Evolutionary conservation across 2,113 vertebrate species (phyloP).

Genomic region (Cyprinodon variegatus): DNA sequence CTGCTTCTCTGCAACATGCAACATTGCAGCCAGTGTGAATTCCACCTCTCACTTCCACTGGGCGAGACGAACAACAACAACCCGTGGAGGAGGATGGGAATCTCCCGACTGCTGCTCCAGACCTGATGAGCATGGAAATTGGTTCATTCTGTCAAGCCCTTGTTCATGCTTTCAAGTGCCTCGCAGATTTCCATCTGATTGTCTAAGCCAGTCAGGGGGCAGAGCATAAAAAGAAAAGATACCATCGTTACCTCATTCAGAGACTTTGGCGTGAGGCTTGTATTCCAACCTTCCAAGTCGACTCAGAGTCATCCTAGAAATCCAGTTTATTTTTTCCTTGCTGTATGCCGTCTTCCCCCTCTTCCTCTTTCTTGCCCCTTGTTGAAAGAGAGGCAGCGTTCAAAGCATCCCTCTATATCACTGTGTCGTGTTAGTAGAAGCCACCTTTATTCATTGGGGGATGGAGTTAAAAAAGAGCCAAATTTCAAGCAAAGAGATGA

Average conservation of each 20-base stretch:
- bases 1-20: conserved; percentile 66
- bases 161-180: conserved; percentile 43
- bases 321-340: conserved; percentile 57
- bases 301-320: conserved; percentile 82
- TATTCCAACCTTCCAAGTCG: conserved; percentile 80
- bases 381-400: conserved; percentile 66
- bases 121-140: conserved; percentile 69
- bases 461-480: conserved; percentile 38
- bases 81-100: conserved; percentile 70
- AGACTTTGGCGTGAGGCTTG: conserved; percentile 73
- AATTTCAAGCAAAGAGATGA: conserved; percentile 43
- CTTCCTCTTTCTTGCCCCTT: conserved; percentile 70
- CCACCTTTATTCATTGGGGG: conserved; percentile 59
- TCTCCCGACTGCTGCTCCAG: conserved; percentile 56
- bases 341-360: conserved; percentile 54
- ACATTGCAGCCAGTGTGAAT: conserved; percentile 64
- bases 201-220: conserved; percentile 26
- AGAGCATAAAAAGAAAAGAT: conserved; percentile 20
- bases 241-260: conserved; percentile 84
- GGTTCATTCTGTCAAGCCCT: conserved; percentile 45
- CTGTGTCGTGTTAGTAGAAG: conserved; percentile 63
- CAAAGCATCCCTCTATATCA: conserved; percentile 76
- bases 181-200: conserved; percentile 40
- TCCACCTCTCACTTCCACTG: conserved; percentile 41
- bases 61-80: conserved; percentile 41